Conservation (phyloP, 2,797 vertebrate genomes). For the Diplodus sargus region DNA sequence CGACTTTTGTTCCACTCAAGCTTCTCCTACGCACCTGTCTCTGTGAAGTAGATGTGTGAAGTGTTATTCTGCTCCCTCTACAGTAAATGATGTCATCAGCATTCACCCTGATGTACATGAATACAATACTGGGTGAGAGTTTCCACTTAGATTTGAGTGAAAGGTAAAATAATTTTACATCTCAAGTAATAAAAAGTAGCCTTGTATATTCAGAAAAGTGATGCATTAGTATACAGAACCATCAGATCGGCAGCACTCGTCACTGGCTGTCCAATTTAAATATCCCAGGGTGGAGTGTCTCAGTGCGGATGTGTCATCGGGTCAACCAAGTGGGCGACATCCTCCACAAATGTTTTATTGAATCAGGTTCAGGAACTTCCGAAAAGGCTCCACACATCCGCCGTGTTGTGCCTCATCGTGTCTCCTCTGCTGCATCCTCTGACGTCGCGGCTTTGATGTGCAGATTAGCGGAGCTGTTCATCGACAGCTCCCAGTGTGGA, state of each 20-base stretch:
- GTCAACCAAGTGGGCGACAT: conserved; percentile 3
- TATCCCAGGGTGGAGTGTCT: neutral
- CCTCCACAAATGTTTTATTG: conserved; percentile 8
- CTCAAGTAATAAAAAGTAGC: no score
- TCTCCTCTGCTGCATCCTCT: conserved; percentile 6
- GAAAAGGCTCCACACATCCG: neutral
- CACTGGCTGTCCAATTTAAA: neutral
- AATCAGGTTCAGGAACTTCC: neutral
- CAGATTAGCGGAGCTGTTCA: conserved; percentile 28
- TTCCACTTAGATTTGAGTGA: no score
- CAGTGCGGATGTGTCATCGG: neutral
- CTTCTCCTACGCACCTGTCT: no score
- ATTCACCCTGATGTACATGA: no score
- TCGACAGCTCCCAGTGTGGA: conserved; percentile 36
- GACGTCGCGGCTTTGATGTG: conserved; percentile 19
- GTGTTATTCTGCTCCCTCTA: no score
- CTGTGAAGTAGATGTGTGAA: no score
- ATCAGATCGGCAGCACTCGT: neutral
- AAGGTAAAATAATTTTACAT: no score
- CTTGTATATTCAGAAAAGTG: neutral
- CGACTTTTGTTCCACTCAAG: no score
- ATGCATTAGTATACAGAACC: neutral
- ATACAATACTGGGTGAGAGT: no score
- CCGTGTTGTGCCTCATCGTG: neutral
- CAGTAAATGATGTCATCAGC: no score